Evolutionary conservation across 2,113 vertebrate genomes (phyloP).

Genomic region (Dipodomys stephensi): DNA sequence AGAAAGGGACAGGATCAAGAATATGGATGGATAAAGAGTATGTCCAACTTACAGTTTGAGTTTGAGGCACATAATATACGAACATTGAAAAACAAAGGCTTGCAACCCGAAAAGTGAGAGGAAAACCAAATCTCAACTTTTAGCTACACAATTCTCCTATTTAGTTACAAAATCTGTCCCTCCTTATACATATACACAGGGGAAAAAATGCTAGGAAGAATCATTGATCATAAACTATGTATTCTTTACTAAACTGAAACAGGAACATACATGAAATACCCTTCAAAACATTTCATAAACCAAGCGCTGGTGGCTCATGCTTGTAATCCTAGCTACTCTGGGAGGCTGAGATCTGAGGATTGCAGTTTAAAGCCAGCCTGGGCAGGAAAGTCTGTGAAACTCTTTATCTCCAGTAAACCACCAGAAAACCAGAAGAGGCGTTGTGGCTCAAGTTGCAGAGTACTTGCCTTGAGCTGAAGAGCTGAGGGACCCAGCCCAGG

Average conservation of each 20-base stretch:
- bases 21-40: not conserved
- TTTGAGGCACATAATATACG: not conserved
- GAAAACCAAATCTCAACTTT: not conserved
- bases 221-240: not conserved
- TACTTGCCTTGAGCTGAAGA: too few relatives aligned
- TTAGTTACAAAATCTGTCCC: not conserved
- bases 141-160: not conserved
- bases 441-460: too few relatives aligned
- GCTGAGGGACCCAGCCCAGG: too few relatives aligned
- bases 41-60: not conserved
- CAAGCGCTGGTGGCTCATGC: too few relatives aligned
- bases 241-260: not conserved
- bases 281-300: slow-evolving; percentile 17
- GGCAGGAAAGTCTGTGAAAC: too few relatives aligned
- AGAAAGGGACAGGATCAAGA: not conserved
- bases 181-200: not conserved
- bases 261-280: slow-evolving; percentile 27
- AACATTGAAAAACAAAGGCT: slow-evolving; percentile 1
- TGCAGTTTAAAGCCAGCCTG: too few relatives aligned
- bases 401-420: too few relatives aligned
- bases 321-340: too few relatives aligned
- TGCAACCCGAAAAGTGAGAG: not conserved
- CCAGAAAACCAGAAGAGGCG: too few relatives aligned
- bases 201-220: not conserved
- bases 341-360: too few relatives aligned